phyloP scores from a whole-genome alignment of 2,888 invertebrate species.

The Nudaria mundana region DNA sequence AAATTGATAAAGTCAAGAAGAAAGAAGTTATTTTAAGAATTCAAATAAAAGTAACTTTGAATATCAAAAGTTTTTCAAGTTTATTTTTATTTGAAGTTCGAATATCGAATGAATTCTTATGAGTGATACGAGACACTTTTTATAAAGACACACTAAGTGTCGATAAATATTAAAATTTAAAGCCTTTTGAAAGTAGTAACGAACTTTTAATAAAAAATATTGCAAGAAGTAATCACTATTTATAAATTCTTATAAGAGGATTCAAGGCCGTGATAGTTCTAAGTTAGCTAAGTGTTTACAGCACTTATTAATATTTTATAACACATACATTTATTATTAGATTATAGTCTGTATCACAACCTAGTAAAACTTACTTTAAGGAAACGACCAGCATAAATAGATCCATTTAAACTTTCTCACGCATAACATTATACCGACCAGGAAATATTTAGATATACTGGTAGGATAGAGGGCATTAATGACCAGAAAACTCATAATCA shows the following conservation, averaged over 20 bases:
- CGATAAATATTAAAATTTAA: conserved; percentile 23
- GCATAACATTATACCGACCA: conserved; percentile 18
- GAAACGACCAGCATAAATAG: conserved; percentile 32
- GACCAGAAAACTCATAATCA: conserved; percentile 43
- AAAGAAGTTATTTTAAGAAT: too few species aligned
- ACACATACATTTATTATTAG: conserved; percentile 49
- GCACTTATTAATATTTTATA: conserved; percentile 58
- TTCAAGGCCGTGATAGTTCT: conserved; percentile 71
- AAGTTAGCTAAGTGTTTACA: conserved; percentile 59
- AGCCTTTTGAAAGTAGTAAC: conserved; percentile 36
- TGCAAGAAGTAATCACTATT: conserved; percentile 32
- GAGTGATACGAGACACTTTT: conserved; percentile 6
- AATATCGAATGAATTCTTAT: conserved; percentile 22
- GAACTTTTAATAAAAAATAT: conserved; percentile 26
- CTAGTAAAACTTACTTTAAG: conserved; percentile 31
- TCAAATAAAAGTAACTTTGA: too few species aligned
- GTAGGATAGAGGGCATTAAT: conserved; percentile 33
- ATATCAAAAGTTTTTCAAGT: conserved; percentile 5
- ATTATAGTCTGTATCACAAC: conserved; percentile 45
- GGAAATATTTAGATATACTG: conserved; percentile 30
- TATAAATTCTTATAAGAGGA: conserved; percentile 50
- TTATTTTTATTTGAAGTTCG: conserved; percentile 17
- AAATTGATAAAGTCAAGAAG: too few species aligned
- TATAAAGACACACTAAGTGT: conserved; percentile 7
- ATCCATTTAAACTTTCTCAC: conserved; percentile 20